A percentile compares a stretch with the other conserved stretches of the same genome.
These are phyloP conservation scores for Candidula unifasciata DNA, from an alignment of 2,888 invertebrate species.

Conservation along the genomic window DNA sequence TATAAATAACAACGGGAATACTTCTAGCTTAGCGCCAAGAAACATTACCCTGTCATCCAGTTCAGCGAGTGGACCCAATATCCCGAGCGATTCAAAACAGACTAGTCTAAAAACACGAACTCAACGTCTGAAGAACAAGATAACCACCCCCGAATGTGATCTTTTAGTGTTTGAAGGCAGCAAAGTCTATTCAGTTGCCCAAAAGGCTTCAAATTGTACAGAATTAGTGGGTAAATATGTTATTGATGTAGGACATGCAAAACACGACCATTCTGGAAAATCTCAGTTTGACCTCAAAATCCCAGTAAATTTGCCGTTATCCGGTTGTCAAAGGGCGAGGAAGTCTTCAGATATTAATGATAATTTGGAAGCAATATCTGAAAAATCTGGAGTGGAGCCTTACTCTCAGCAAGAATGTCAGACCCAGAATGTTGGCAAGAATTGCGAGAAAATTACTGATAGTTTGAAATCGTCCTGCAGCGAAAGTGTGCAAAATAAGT, in stretches of 20 bases:
- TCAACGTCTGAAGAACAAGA: not conserved
- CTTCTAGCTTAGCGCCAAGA: not conserved
- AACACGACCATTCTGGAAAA: not conserved
- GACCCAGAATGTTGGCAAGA: too few relatives aligned
- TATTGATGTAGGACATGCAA: not conserved
- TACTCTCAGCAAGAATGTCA: not conserved
- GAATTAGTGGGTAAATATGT: not conserved
- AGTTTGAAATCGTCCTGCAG: not conserved
- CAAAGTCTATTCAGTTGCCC: slow-evolving; percentile 7
- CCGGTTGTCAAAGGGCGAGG: not conserved
- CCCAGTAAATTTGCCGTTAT: too few relatives aligned
- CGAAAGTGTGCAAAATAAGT: not conserved
- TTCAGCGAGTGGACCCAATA: not conserved
- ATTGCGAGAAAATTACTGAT: too few relatives aligned
- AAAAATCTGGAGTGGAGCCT: not conserved
- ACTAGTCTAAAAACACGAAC: not conserved
- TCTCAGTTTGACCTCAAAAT: not conserved
- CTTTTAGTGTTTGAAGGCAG: slow-evolving; percentile 17
- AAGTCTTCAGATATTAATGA: not conserved
- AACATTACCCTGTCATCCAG: not conserved
- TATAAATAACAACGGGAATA: slow-evolving; percentile 34
- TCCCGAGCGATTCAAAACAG: not conserved
- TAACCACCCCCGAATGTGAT: not conserved
- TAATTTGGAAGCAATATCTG: too few relatives aligned
- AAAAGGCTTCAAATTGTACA: not conserved